phyloP scores from a whole-genome alignment of 2,888 invertebrate species.

The Lacanobia wlatinum region DNA sequence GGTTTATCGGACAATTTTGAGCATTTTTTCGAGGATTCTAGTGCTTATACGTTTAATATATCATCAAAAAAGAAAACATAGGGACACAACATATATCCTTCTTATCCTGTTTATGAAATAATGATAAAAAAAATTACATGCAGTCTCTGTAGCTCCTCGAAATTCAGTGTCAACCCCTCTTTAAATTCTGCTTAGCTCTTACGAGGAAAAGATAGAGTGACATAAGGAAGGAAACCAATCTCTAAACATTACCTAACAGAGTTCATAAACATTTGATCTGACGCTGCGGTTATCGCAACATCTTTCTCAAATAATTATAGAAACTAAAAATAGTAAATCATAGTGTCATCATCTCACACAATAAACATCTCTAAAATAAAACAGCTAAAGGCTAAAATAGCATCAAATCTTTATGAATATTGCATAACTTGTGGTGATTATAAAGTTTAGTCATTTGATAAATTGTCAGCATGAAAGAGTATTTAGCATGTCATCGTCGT shows the following conservation, averaged over 20 bases:
- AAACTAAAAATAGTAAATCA: slow-evolving; percentile 21
- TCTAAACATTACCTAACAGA: slow-evolving; percentile 36
- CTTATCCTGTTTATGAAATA: too few species aligned
- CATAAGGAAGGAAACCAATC: slow-evolving; percentile 20
- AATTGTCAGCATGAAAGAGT: slow-evolving; percentile 25
- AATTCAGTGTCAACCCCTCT: too few species aligned
- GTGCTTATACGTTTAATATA: too few species aligned
- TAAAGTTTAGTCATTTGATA: slow-evolving; percentile 25
- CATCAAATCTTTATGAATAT: neutral
- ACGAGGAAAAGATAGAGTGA: slow-evolving; percentile 10
- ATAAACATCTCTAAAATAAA: slow-evolving; percentile 22
- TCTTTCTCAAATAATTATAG: slow-evolving; percentile 14
- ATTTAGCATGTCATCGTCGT: slow-evolving; percentile 15
- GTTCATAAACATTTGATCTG: slow-evolving; percentile 17
- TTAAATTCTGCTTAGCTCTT: too few species aligned
- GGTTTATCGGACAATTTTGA: too few species aligned
- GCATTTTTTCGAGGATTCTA: too few species aligned
- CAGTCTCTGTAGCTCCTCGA: too few species aligned
- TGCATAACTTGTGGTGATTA: slow-evolving; percentile 33
- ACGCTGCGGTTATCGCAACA: slow-evolving; percentile 10
- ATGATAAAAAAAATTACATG: too few species aligned
- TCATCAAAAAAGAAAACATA: too few species aligned
- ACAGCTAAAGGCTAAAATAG: neutral
- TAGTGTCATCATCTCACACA: slow-evolving; percentile 1
- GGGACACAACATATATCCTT: too few species aligned